Base-by-base conservation (phyloP, 2,113 vertebrate species). In the Aegotheles bennettii region DNA sequence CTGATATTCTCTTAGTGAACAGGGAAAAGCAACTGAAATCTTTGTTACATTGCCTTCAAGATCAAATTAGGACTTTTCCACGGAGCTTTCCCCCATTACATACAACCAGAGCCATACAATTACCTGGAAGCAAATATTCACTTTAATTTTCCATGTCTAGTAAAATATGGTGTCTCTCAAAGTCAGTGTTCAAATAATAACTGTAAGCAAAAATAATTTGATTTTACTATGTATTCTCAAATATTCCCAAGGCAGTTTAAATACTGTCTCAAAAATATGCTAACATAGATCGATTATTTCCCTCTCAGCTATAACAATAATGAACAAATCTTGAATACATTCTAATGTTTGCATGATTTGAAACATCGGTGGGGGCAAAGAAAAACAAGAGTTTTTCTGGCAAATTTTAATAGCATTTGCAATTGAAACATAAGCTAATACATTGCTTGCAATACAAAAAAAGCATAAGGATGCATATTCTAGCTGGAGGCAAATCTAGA, bases 331-430 rank as follows among this genome's bases (percentile, higher is more conserved):
- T 17, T 7, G 17, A 93, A 65, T 25, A 65, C 14, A 36, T 83
- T 57, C 14, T 7, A 42, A 60, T 15, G 23, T 19, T 87, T 33
- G 48, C 43, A 73, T 20, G 40, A 70, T 29, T 79, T 65, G 63
- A 91, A 90, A 76, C 15, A 57, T 9, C 4, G 2, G 24, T 31
- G 8, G 14, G 21, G 64, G 28, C 18, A 61, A 87, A 68, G 11
- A 67, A 86, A 92, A 95, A 24, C 14, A 67, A 42, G 40, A 87
- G n/a, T 2, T 82, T 89, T 93, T 28, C 83, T 71, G 38, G 24
- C 35, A 84, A 75, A 54, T 5, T 71, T 86, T 67, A 84, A 70
- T 11, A 54, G 57, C 35, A 33, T 59, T 68, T 15, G 2, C 23
- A 61, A 56, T 13, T 65, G 75, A 80, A 86, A 50, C 17, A 87